Percentiles rank a stretch among this genome's conserved stretches.
Evolutionary conservation across 2,797 vertebrate species (phyloP).

Genomic region (Dendrocincla fuliginosa): DNA sequence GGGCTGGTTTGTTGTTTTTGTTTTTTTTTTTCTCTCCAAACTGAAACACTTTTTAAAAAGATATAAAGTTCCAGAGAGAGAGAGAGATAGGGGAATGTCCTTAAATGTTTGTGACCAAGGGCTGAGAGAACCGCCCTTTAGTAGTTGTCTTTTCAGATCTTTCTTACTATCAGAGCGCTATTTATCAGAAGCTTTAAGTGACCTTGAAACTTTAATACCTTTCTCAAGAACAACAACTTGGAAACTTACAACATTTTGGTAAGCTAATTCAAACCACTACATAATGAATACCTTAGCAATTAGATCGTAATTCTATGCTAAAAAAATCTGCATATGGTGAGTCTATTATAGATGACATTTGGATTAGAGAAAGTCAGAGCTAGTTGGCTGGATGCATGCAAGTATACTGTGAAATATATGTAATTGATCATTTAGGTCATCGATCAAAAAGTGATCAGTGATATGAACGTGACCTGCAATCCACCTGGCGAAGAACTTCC

Average conservation of each 20-base stretch:
- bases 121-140: not conserved
- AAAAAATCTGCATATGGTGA: fast-evolving
- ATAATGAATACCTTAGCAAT: not conserved
- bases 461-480: not conserved
- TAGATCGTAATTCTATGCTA: not conserved
- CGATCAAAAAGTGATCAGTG: not conserved
- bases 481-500: not conserved
- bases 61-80: not conserved
- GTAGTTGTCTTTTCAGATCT: not conserved
- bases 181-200: not conserved
- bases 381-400: not conserved
- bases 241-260: not conserved
- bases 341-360: not conserved
- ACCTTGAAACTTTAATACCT: not conserved
- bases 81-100: not conserved
- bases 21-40: not conserved
- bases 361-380: not conserved
- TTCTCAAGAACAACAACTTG: not conserved
- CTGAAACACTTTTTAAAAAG: not conserved
- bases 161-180: not conserved
- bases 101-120: not conserved
- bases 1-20: no score
- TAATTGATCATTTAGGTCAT: not conserved
- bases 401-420: not conserved
- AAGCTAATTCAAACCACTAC: not conserved